A percentile compares a stretch with the other conserved stretches of the same genome.
phyloP scores from a whole-genome alignment of 2,113 vertebrate species.

The Delphinus delphis region DNA sequence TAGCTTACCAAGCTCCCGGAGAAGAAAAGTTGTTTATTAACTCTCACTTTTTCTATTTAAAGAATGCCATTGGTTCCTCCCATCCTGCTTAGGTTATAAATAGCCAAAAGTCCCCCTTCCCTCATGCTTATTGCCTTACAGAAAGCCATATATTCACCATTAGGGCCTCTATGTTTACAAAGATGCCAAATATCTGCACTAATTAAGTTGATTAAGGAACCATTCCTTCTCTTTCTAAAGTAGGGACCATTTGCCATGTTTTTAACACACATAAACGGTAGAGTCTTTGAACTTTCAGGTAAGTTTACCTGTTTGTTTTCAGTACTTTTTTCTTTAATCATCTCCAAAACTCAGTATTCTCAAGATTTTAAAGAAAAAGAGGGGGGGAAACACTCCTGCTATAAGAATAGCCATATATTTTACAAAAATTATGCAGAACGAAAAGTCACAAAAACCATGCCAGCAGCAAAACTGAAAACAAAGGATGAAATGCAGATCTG shows the following conservation, averaged over 20 bases:
- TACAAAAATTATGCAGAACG: neutral
- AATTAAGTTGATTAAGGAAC: neutral
- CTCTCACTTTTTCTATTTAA: neutral
- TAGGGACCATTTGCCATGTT: neutral
- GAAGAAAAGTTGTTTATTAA: neutral
- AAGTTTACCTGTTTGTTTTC: neutral
- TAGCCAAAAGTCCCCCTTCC: neutral
- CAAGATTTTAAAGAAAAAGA: neutral
- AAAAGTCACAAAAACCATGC: neutral
- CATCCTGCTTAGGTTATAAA: neutral
- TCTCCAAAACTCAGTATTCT: neutral
- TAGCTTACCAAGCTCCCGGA: neutral
- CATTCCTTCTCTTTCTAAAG: neutral
- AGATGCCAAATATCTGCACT: neutral
- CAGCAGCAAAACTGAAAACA: neutral
- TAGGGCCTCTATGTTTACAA: neutral
- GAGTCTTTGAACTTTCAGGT: neutral
- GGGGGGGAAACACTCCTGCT: neutral
- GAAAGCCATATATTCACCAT: neutral
- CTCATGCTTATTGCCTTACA: neutral
- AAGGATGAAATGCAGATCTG: neutral
- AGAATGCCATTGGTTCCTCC: neutral
- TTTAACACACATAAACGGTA: neutral
- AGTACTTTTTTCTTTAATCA: neutral
- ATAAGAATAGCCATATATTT: neutral